Base-by-base conservation (phyloP, 2,888 invertebrate species). In the Steinernema hermaphroditum region DNA sequence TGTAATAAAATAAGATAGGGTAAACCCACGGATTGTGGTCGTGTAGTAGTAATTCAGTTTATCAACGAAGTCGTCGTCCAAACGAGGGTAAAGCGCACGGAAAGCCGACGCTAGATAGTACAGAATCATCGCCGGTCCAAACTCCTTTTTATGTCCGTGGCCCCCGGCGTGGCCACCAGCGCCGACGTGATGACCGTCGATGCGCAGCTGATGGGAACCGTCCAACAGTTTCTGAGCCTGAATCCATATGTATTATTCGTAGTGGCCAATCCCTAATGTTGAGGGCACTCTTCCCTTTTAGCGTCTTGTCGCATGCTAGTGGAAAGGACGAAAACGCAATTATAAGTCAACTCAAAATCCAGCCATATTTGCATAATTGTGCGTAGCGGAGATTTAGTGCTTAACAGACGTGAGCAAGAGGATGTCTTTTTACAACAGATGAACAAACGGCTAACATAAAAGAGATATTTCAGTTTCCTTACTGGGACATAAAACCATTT, bases 1-100 rank as follows among this genome's bases (percentile, higher is more conserved):
- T 69, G 24, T 27, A 27, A 14, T 50, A 6, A 50, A 37, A 68
- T 49, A 34, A 74, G 44, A 44, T 16, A 32, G 16, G 27, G 27
- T 16, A 41, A 32, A 62, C 62, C 16, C n/a, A 62, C 62, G 62
- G 50, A 86, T 87, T 24, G 86, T 86, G 16, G 86, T 86, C 19
- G 86, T 86, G 73, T 86, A 86, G 71, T 86, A 86, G 74, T 86
- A 86, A 77, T 86, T 86, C 69, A 86, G 81, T 75, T 86, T 86
- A 76, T 86, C 86, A 32, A 86, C 86, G 73, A 86, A 86, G 76
- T 86, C 86, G 76, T 86, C 86, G 75, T 86, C 86, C 43, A 86
- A 79, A 54, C 86, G 81, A 27, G 86, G 86, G 73, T 86, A 85
- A 19, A 86, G 82, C 29, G 83, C 83, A 34, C 86, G 85, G 73